Base-by-base conservation (phyloP, 1,140 invertebrate genomes). In the Lysiphlebus fabarum region DNA sequence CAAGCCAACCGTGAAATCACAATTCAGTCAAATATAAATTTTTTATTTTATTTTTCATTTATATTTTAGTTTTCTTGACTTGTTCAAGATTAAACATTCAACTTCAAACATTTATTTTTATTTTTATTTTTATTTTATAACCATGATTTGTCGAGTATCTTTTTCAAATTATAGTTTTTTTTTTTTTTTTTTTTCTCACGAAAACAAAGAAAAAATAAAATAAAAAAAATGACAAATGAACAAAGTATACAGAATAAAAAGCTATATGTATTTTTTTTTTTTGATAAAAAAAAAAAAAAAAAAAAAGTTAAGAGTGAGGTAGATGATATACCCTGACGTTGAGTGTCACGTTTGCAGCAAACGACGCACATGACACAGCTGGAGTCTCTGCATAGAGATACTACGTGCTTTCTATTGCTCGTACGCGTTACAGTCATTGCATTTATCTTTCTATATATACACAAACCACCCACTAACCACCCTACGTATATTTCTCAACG, bases 1-100 rank as follows among this genome's bases (percentile, higher is more conserved):
- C 72, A 74, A 69, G 69, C 67, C 71, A 68, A 74, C 69, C 73
- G 70, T 74, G 73, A 74, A 74, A 74, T 74, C 71, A 70, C 69
- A 73, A 69, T 26, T 26, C 17, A 26, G 17, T 70, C 71, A 67
- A 60, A 59, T 62, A 58, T 26, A 11, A 26, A 34, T 60, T 61
- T 70, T 70, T 67, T 68, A 53, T 47, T 49, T 49, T 49, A 10
- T 49, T 49, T 6, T 26, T 26, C 4, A 26, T 26, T 26, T 26
- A 26, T 26, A 2, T 26, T 26, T 26, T 26, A 26, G 17, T 4
- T 26, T 26, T 4, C 17, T 26, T 26, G 17, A 26, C 17, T 26
- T 26, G 2, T 26, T 26, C 17, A 26, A 26, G 17, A 26, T 26
- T 26, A 26, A 26, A 26, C 17, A 26, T 26, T 26, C 17, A 26